phyloP scores from a whole-genome alignment of 2,113 vertebrate genomes.

The Caloenas nicobarica region DNA sequence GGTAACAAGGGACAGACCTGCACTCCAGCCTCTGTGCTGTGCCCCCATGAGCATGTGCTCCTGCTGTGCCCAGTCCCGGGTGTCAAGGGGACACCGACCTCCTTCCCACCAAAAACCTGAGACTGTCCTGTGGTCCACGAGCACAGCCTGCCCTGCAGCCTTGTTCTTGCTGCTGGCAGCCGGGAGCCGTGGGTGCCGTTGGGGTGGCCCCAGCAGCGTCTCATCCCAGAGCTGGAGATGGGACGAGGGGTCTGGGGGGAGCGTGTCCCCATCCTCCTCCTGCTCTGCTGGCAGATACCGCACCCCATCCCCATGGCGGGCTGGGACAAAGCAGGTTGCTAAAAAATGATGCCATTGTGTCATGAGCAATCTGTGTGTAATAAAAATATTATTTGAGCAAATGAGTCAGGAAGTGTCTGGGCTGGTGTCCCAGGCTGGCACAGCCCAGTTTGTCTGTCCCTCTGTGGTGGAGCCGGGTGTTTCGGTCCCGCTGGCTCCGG shows the following conservation, averaged over 20 bases:
- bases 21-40: neutral
- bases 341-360: conserved; percentile 45
- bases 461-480: neutral
- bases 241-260: neutral
- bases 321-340: neutral
- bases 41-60: accelerated
- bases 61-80: neutral
- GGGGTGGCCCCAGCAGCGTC: neutral
- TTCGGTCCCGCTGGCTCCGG: neutral
- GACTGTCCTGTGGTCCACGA: too few species aligned
- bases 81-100: neutral
- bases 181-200: neutral
- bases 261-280: neutral
- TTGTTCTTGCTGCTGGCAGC: neutral
- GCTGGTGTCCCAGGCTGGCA: conserved; percentile 9
- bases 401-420: conserved; percentile 56
- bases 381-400: conserved; percentile 56
- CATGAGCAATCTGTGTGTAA: conserved; percentile 26
- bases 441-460: conserved; percentile 14
- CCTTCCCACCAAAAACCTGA: neutral
- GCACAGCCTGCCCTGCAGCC: too few species aligned
- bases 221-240: accelerated
- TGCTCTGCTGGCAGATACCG: neutral
- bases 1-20: neutral
- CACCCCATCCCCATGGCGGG: accelerated